Base-by-base conservation (phyloP, 1,140 invertebrate genomes). In the Brachionus paranguensis region DNA sequence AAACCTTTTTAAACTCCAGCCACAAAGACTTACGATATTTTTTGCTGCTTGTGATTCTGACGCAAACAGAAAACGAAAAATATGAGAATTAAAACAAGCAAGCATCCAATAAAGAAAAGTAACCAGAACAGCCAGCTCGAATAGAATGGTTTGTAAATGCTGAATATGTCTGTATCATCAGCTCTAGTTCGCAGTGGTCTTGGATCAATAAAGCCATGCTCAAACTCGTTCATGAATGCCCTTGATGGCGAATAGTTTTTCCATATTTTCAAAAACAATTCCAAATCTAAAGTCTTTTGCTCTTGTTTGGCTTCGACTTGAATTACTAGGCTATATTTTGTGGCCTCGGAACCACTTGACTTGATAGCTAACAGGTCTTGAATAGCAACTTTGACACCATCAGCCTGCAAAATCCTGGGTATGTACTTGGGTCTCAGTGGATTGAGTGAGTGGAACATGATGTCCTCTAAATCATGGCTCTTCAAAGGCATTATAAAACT, bases 111-210 rank as follows among this genome's bases (percentile, higher is more conserved):
- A 11, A 81, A n/a, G 20, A 68, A 60, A n/a, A 81, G 43, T 5
- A 81, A 37, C 78, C 78, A 81, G 53, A 81, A 60, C 8, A 81
- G 24, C 78, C 78, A 81, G 20, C 64, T 81, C 11, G 78, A 64
- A 45, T 81, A 81, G 20, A 76, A 76, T 50, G 72, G 72, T 50
- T 47, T 47, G n/a, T 76, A 76, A 8, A 76, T 50, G n/a, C 45
- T 50, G 24, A 76, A 76, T 5, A 76, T 27, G 33, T 76, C 72
- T 5, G 41, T 50, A 12, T 50, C 20, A 27, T 76, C 72, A 76
- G 20, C 10, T 76, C 65, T 76, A 37, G 17, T 45, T 47, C 27
- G 72, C 17, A 76, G 11, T 24, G 70, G 70, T 20, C 70, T 47
- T 50, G 43, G 72, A 14, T 76, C 43, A 27, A 76, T 76, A 50